Conservation (phyloP, 2,888 invertebrate species). For the Pristionchus exspectatus region DNA sequence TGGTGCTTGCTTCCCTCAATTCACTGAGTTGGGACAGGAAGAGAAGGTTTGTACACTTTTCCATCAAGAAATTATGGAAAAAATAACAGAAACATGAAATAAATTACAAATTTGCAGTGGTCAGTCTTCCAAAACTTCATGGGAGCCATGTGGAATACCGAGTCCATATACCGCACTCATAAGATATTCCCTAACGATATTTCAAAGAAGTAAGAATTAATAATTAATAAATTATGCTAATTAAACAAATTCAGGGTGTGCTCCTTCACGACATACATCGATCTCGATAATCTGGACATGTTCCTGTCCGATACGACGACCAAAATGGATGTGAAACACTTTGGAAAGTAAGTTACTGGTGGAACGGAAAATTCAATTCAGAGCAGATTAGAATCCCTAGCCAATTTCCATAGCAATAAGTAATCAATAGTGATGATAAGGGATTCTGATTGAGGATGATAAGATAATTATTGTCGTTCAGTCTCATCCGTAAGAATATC, state of each 20-base stretch:
- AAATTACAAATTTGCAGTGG: conserved; percentile 56
- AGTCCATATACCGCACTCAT: conserved; percentile 58
- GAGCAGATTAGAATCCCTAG: neutral
- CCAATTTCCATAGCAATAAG: no score
- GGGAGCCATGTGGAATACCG: conserved; percentile 58
- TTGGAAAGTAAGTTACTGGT: conserved; percentile 45
- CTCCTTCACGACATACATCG: conserved; percentile 59
- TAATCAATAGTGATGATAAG: neutral
- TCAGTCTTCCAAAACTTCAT: conserved; percentile 60
- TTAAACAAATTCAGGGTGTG: conserved; percentile 32
- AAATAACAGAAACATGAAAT: no score
- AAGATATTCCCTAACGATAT: conserved; percentile 55
- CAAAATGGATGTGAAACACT: conserved; percentile 53
- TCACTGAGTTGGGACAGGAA: conserved; percentile 56
- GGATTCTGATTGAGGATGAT: neutral
- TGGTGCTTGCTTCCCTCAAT: conserved; percentile 57
- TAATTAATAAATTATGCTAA: neutral
- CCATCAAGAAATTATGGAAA: no score
- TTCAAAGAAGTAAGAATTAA: conserved; percentile 47
- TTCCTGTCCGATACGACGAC: conserved; percentile 58
- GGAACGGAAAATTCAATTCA: neutral
- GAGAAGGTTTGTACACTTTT: conserved; percentile 55
- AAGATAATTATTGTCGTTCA: neutral
- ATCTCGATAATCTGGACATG: conserved; percentile 57
- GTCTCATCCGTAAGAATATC: conserved; percentile 50